Evolutionary conservation across 2,888 invertebrate species (phyloP).

Genomic region (Leistus spinibarbis): DNA sequence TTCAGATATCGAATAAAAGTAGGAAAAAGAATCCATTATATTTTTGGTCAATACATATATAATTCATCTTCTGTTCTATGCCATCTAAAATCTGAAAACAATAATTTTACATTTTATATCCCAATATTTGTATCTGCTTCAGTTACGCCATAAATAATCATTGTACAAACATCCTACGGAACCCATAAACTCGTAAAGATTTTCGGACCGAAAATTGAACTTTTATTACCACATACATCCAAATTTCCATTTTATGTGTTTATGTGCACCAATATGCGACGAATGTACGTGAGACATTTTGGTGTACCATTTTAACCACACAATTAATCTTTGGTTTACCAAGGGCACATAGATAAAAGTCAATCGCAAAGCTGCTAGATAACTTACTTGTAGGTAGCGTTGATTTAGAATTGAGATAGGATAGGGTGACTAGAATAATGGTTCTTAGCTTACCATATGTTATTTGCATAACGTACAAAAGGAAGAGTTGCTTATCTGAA

Average conservation of each 20-base stretch:
- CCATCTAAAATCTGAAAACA: no score
- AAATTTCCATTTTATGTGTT: background rate
- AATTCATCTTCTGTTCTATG: no score
- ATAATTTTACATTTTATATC: no score
- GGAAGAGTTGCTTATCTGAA: no score
- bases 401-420: background rate
- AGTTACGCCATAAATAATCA: background rate
- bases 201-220: background rate
- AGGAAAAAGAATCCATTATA: no score
- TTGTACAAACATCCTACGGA: background rate
- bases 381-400: background rate
- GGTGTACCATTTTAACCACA: background rate
- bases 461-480: background rate
- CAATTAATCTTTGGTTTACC: conserved; percentile 36
- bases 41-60: no score
- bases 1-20: no score
- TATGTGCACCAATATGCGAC: background rate
- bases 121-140: no score
- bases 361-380: background rate
- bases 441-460: background rate
- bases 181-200: background rate
- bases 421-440: background rate
- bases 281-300: background rate
- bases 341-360: background rate
- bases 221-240: background rate